Conservation (phyloP, 1,140 invertebrate genomes). For the Tenebrio molitor region DNA sequence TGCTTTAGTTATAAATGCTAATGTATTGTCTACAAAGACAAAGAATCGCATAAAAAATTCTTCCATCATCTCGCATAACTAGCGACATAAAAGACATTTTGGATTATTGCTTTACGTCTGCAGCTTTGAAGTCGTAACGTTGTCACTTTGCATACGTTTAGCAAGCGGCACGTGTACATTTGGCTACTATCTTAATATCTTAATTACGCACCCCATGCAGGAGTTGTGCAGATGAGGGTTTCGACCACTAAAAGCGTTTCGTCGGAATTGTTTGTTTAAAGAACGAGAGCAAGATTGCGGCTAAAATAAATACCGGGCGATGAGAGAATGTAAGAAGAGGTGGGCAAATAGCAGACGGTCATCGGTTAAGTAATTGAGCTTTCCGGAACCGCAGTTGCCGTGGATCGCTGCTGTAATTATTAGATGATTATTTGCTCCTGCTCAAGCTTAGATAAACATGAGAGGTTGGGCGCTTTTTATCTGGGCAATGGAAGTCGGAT, state of each 20-base stretch:
- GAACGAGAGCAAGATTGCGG: constrained; percentile 39
- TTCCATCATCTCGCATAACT: not conserved
- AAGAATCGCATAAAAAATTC: constrained; percentile 41
- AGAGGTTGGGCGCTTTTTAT: not conserved
- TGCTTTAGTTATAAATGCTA: constrained; percentile 53
- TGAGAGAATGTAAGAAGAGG: constrained; percentile 46
- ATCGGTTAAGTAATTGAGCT: constrained; percentile 62
- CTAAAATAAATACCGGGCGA: constrained; percentile 40
- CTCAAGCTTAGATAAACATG: constrained; percentile 23
- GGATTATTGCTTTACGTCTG: constrained; percentile 26
- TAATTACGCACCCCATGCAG: constrained; percentile 13
- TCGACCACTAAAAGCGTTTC: constrained; percentile 19
- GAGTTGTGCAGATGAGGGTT: constrained; percentile 22
- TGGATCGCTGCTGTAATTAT: constrained; percentile 56
- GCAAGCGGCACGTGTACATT: not conserved
- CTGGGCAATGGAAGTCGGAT: not conserved
- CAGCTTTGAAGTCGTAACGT: constrained; percentile 31
- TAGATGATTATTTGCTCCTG: constrained; percentile 57
- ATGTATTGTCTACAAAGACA: constrained; percentile 47
- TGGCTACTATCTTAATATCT: constrained; percentile 35
- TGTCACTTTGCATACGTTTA: constrained; percentile 18
- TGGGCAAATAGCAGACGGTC: constrained; percentile 57
- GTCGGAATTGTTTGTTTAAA: constrained; percentile 35
- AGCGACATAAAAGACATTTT: constrained; percentile 33
- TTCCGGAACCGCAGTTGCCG: constrained; percentile 51